These are phyloP conservation scores for Gymnopithys bicolor DNA, from an alignment of 2,797 vertebrate species.

Conservation along the genomic window DNA sequence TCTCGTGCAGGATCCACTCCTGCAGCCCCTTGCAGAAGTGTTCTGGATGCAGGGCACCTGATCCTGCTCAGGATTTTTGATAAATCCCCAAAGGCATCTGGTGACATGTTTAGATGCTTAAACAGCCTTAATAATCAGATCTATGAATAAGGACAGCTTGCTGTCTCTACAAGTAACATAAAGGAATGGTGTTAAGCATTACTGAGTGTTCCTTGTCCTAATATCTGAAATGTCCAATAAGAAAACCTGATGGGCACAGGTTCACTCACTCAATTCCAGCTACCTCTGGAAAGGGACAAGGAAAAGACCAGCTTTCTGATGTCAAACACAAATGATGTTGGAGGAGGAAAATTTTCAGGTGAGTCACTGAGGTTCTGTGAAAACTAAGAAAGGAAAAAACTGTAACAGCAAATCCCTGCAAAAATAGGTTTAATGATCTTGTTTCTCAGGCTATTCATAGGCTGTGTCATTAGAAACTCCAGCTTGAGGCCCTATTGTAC, in stretches of 20 bases:
- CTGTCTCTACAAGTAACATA: background rate
- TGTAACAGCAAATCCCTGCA: background rate
- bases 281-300: background rate
- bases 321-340: background rate
- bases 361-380: background rate
- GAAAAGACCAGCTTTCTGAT: background rate
- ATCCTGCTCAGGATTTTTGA: background rate
- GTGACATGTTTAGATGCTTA: background rate
- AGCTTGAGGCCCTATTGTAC: background rate
- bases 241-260: background rate
- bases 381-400: background rate
- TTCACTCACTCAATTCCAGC: background rate
- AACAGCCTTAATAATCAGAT: background rate
- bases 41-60: background rate
- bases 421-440: background rate
- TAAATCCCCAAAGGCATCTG: background rate
- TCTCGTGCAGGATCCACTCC: background rate
- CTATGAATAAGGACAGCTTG: background rate
- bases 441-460: conserved; percentile 11
- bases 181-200: background rate
- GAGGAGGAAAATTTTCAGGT: background rate
- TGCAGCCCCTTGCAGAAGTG: background rate
- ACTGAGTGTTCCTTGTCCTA: background rate
- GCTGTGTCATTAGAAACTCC: background rate
- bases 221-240: background rate